Evolutionary conservation across 2,888 invertebrate species (phyloP).

Genomic region (Euplexia lucipara): DNA sequence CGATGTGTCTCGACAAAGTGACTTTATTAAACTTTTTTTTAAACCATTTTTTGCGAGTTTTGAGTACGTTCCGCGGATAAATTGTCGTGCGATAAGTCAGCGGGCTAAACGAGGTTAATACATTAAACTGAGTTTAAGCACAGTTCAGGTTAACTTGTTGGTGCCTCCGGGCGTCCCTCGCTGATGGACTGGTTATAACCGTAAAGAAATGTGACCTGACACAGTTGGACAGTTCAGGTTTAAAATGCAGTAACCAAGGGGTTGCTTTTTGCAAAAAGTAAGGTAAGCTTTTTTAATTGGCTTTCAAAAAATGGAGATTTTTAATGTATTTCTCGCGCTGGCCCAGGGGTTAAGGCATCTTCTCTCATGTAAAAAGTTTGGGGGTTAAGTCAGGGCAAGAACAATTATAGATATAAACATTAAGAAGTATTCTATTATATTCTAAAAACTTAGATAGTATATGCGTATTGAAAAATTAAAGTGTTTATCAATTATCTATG

Average conservation of each 20-base stretch:
- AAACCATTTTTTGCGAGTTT: constrained; percentile 79
- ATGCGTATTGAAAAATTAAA: too few relatives aligned
- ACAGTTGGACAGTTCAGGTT: constrained; percentile 52
- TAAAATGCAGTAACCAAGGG: constrained; percentile 43
- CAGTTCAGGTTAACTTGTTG: constrained; percentile 74
- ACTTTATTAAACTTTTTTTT: constrained; percentile 86
- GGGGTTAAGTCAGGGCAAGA: too few relatives aligned
- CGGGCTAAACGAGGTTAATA: constrained; percentile 85
- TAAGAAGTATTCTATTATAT: too few relatives aligned
- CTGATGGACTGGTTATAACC: constrained; percentile 69
- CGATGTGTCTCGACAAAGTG: constrained; percentile 65
- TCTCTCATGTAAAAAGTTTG: too few relatives aligned
- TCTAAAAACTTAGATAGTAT: too few relatives aligned
- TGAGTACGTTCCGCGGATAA: constrained; percentile 77
- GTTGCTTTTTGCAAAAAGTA: constrained; percentile 16
- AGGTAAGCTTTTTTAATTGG: constrained; percentile 3
- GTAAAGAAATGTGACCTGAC: constrained; percentile 68
- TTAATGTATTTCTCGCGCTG: too few relatives aligned
- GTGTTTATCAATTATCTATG: too few relatives aligned
- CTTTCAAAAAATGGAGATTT: neutral
- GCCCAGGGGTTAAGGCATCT: too few relatives aligned
- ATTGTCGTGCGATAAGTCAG: constrained; percentile 86
- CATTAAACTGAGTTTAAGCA: constrained; percentile 86
- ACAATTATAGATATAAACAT: too few relatives aligned
- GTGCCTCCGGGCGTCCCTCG: constrained; percentile 70